These are phyloP conservation scores for Himalopsyche japonica DNA, from an alignment of 2,888 invertebrate genomes.

Conservation along the genomic window DNA sequence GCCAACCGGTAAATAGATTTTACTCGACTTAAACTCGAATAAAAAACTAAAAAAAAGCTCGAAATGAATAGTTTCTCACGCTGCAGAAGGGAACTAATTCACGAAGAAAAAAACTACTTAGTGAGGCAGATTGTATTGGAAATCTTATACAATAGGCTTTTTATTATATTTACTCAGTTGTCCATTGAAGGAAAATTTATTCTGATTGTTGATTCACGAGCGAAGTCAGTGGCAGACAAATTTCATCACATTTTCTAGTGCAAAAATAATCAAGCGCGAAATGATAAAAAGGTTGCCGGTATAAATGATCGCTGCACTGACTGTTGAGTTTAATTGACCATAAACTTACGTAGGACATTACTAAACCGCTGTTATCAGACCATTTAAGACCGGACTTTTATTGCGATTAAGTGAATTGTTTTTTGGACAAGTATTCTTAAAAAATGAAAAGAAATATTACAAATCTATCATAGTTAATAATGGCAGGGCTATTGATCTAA, in stretches of 20 bases:
- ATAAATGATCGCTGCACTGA: background rate
- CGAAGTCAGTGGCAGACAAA: background rate
- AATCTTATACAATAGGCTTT: background rate
- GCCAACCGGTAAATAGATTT: background rate
- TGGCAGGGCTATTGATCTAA: too few species aligned
- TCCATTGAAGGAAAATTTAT: background rate
- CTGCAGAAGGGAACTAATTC: background rate
- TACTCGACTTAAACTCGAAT: background rate
- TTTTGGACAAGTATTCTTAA: too few species aligned
- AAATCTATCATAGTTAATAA: too few species aligned
- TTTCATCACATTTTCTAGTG: background rate
- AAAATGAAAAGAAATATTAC: too few species aligned
- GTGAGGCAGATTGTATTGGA: background rate
- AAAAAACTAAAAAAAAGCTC: background rate
- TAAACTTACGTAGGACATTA: background rate
- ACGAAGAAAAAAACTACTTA: background rate
- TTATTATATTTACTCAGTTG: background rate
- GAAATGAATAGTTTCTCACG: background rate
- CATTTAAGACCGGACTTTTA: background rate
- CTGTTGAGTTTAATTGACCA: background rate
- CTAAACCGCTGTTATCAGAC: background rate
- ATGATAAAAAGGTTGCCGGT: background rate
- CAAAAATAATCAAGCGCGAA: background rate
- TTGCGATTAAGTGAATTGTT: background rate
- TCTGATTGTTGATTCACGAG: background rate